Evolutionary conservation across 1,140 invertebrate genomes (phyloP), one percentile per base, ranked within the genome.

Genomic region (Drosophila orosa): DNA sequence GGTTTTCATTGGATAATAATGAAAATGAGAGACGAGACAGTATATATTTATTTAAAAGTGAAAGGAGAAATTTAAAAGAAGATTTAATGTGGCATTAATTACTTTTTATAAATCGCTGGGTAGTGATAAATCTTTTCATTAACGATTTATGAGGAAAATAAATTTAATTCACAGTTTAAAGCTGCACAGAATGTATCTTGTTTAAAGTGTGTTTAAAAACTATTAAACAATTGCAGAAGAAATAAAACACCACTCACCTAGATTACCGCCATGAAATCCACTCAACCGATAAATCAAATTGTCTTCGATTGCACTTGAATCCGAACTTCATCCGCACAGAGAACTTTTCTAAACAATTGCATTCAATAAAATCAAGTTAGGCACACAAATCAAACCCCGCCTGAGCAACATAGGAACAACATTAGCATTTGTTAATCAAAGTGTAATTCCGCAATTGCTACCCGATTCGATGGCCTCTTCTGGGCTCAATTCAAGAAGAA

Each of bases 381-480:
- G 59, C 42, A 17, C 31, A 35, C 63, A 71, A 27, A 58, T 69
- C 67, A 71, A 57, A 71, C 25, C 48, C 48, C 33, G 37, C 31
- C 33, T 33, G 56, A 71, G 37, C 19, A 71, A 69, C 65, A 68
- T 52, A 68, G 62, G 15, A 69, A 48, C 50, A 71, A 57, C 68
- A 72, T 72, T 72, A 72, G 68, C 68, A 71, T 72, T 72, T 71
- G 65, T 58, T 72, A 72, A 72, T 72, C 68, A 72, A 71, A 72
- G 66, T 72, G 68, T 72, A 71, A 71, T 71, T 72, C 68, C 50
- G 48, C 67, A 71, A 71, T 68, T 66, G 65, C 61, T 65, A 44
- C 45, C 33, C 42, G 29, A 44, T 56, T 47, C 31, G 29, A 29
- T 52, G 29, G 17, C 29, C 48, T 48, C 25, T 48, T 35, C 19